These are phyloP conservation scores for Trimorus sp. DNA, from an alignment of 2,888 invertebrate species.

Conservation along the genomic window DNA sequence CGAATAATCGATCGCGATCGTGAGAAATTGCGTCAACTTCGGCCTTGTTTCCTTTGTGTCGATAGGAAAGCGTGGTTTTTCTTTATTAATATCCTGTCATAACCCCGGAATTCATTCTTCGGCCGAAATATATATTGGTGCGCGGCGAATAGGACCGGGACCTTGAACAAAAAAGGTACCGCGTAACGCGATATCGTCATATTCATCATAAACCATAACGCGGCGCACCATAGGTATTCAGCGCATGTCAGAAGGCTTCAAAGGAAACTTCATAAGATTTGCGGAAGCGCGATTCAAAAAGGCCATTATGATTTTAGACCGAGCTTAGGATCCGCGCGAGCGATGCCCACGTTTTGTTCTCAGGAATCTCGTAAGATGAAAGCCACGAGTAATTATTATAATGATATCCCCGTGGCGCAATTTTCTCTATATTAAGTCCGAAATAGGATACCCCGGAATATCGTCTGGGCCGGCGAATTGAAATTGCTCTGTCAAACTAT, in stretches of 20 bases:
- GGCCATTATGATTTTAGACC: conserved; percentile 72
- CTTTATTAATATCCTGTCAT: conserved; percentile 62
- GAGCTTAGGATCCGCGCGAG: conserved; percentile 64
- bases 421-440: conserved; percentile 58
- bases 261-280: conserved; percentile 73
- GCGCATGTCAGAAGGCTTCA: conserved; percentile 75
- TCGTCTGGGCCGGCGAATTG: conserved; percentile 53
- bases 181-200: conserved; percentile 76
- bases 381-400: conserved; percentile 72
- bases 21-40: conserved; percentile 38
- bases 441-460: conserved; percentile 53
- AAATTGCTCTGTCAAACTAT: conserved; percentile 47
- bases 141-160: conserved; percentile 36
- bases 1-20: conserved; percentile 5
- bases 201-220: conserved; percentile 79
- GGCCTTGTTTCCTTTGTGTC: conserved; percentile 42
- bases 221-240: conserved; percentile 75
- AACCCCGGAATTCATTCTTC: conserved; percentile 34
- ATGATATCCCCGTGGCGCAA: conserved; percentile 60
- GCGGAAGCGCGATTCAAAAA: conserved; percentile 73
- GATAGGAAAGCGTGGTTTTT: conserved; percentile 50
- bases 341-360: conserved; percentile 69
- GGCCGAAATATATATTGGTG: conserved; percentile 61
- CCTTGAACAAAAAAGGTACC: conserved; percentile 42
- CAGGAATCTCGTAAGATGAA: conserved; percentile 71